phyloP scores from a whole-genome alignment of 2,113 vertebrate genomes.

The Gopherus flavomarginatus region DNA sequence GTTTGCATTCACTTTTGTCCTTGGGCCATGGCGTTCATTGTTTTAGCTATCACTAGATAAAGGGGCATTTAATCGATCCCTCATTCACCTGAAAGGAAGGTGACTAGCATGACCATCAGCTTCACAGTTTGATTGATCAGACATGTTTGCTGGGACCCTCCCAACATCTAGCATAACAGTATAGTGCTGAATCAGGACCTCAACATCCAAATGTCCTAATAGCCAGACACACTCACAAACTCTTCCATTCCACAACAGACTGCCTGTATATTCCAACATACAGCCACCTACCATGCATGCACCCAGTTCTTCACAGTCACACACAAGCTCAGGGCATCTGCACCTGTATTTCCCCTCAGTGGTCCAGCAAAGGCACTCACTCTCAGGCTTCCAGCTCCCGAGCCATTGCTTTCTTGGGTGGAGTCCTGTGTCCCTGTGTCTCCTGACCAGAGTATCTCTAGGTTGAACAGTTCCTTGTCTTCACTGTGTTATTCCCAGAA shows the following conservation, averaged over 20 bases:
- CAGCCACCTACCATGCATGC: neutral
- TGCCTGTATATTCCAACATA: neutral
- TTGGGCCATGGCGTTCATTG: neutral
- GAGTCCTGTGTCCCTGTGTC: neutral
- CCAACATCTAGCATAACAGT: neutral
- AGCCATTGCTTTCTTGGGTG: neutral
- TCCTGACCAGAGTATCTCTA: neutral
- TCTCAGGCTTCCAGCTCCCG: neutral
- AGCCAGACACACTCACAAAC: neutral
- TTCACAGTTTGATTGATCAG: neutral
- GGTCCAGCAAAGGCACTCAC: neutral
- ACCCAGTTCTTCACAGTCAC: neutral
- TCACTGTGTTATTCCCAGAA: neutral
- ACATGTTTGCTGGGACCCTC: neutral
- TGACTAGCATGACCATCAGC: neutral
- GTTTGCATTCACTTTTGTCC: no score
- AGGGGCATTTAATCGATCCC: neutral
- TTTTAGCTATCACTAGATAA: neutral
- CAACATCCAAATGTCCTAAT: neutral
- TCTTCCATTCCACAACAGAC: neutral
- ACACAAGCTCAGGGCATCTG: neutral
- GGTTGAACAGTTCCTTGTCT: neutral
- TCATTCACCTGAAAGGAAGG: neutral
- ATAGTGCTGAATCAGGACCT: neutral
- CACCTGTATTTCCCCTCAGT: neutral